phyloP scores from a whole-genome alignment of 2,888 invertebrate genomes.

The Polydesmus complanatus region DNA sequence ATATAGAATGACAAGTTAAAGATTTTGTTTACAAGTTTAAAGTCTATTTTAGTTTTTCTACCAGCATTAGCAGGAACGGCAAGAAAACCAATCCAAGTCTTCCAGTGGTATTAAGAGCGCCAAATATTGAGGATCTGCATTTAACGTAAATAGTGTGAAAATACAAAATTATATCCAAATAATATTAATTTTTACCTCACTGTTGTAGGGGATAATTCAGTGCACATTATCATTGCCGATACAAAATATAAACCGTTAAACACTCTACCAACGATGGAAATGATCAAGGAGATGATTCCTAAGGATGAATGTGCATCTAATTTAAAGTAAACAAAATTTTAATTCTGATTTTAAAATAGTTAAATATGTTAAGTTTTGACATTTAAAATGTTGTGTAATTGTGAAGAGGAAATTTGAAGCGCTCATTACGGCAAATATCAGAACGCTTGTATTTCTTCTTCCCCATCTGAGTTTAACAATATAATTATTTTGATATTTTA shows the following conservation, averaged over 20 bases:
- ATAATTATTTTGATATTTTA: background rate
- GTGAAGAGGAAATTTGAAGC: conserved; percentile 4
- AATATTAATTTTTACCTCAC: conserved; percentile 6
- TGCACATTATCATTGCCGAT: background rate
- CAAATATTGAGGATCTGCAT: conserved; percentile 3
- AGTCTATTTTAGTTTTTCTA: conserved; percentile 6
- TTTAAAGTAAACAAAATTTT: background rate
- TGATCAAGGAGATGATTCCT: conserved; percentile 3
- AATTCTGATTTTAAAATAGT: background rate
- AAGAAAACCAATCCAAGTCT: conserved; percentile 2
- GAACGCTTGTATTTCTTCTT: background rate
- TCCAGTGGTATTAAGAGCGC: conserved; percentile 3
- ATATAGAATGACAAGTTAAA: background rate
- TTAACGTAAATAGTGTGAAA: no score
- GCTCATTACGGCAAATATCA: background rate
- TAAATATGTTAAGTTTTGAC: background rate
- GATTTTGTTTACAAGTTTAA: background rate
- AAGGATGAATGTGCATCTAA: background rate
- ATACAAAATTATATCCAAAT: no score
- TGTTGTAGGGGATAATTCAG: conserved; percentile 9
- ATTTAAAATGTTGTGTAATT: background rate
- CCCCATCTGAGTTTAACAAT: conserved; percentile 2
- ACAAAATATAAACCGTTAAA: conserved; percentile 9
- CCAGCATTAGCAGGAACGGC: conserved; percentile 10
- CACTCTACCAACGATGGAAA: conserved; percentile 1